Base-by-base conservation (phyloP, 1,140 invertebrate species). In the Drosophila melanica region DNA sequence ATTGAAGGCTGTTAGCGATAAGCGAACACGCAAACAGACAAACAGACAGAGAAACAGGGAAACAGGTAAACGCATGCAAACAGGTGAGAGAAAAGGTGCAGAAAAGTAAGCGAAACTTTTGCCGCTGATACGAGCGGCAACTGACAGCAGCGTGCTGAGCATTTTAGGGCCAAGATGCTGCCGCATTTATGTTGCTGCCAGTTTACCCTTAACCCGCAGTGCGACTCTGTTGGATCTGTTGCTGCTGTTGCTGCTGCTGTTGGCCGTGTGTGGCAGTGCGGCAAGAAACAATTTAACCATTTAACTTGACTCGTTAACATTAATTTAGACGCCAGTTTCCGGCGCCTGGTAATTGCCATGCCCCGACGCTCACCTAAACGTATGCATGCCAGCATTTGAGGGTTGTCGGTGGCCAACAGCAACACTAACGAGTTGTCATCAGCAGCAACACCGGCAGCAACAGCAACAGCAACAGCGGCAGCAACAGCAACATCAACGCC, bases 271-370 rank as follows among this genome's bases (percentile, higher is more conserved):
- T 68, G 55, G 27, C 51, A 67, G 35, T 74, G 64, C 27, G 65
- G 71, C 65, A 74, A 66, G 65, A 63, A 75, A 60, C 66, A 79
- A 76, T 79, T 79, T 72, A 76, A 76, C 20, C 72, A 78, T 78
- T 78, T 78, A 75, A 76, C 67, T 78, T 78, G 64, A 55, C 76
- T 78, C 76, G 76, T 78, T 78, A 79, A 75, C 73, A 76, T 79
- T 79, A 79, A 79, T 79, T 76, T 79, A 55, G 62, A 53, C 63
- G 63, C 47, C 76, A 66, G 73, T 67, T 79, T 76, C 73, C 76
- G 67, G 59, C 70, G 45, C 33, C 51, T 53, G 64, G 59, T 77
- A 68, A 76, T 73, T 74, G 75, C 63, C 70, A 66, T 20, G 30
- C 39, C 45, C 51, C 16, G 33, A 30, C 37, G 20, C 48, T 23